phyloP scores from a whole-genome alignment of 2,888 invertebrate species.

The Eulithis prunata region DNA sequence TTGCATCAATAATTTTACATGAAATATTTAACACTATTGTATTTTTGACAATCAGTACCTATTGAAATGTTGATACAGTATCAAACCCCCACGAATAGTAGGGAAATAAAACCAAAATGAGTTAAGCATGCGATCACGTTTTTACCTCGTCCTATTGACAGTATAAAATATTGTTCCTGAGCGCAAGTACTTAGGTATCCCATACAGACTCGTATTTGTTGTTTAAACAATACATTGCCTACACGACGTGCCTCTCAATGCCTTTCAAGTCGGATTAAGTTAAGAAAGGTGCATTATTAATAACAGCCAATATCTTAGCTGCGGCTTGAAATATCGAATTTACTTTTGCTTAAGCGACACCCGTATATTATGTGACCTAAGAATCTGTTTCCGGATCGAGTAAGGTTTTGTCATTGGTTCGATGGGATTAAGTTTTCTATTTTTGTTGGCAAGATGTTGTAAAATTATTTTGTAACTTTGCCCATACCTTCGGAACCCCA shows the following conservation, averaged over 20 bases:
- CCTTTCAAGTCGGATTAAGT: slow-evolving; percentile 83
- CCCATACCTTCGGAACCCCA: slow-evolving; percentile 1
- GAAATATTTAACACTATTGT: slow-evolving; percentile 11
- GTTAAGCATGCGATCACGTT: slow-evolving; percentile 28
- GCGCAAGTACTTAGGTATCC: slow-evolving; percentile 31
- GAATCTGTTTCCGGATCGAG: slow-evolving; percentile 80
- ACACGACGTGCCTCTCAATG: slow-evolving; percentile 75
- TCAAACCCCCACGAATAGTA: slow-evolving; percentile 3
- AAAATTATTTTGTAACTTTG: slow-evolving; percentile 44
- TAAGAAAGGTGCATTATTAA: slow-evolving; percentile 81
- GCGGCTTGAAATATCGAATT: slow-evolving; percentile 80
- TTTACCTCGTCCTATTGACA: slow-evolving; percentile 33
- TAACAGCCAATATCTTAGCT: slow-evolving; percentile 81
- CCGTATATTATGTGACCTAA: slow-evolving; percentile 76
- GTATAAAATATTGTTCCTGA: slow-evolving; percentile 37
- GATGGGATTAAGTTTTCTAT: slow-evolving; percentile 58
- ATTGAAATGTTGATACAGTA: slow-evolving; percentile 14
- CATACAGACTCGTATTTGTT: slow-evolving; percentile 52
- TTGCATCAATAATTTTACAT: slow-evolving; percentile 16
- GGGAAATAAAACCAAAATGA: slow-evolving; percentile 23
- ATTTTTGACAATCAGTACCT: slow-evolving; percentile 12
- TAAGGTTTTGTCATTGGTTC: slow-evolving; percentile 67
- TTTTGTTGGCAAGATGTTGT: slow-evolving; percentile 50
- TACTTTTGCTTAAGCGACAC: slow-evolving; percentile 81
- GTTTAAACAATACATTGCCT: slow-evolving; percentile 72